Evolutionary conservation across 2,113 vertebrate genomes (phyloP).

Genomic region (Chionis minor): DNA sequence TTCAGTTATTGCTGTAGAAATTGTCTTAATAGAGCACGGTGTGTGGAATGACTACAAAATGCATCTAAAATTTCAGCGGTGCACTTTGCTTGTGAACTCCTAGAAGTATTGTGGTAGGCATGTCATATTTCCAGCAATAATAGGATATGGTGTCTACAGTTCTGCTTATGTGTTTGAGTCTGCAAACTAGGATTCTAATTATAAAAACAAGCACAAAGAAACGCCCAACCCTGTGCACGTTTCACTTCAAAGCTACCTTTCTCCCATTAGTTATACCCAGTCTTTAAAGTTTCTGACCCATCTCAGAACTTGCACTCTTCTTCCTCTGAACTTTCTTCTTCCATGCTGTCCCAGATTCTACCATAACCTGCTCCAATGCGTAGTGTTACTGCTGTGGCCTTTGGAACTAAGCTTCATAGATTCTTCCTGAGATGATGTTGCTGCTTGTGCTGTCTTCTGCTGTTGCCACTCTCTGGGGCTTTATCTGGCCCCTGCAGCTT

Average conservation of each 20-base stretch:
- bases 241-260: background rate
- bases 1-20: too few relatives aligned
- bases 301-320: background rate
- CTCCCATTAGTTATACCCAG: background rate
- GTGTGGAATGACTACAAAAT: too few relatives aligned
- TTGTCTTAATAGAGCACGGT: too few relatives aligned
- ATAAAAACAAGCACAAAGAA: background rate
- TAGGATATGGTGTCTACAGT: background rate
- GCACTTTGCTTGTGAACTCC: background rate
- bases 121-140: background rate
- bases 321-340: background rate
- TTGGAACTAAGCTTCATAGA: background rate
- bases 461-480: background rate
- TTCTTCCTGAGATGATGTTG: background rate
- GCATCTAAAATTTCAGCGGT: too few relatives aligned
- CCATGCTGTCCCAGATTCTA: background rate
- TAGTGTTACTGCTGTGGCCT: background rate
- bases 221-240: rapidly evolving
- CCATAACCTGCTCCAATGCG: rapidly evolving
- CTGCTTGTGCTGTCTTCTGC: background rate
- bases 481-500: background rate
- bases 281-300: background rate
- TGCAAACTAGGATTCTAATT: background rate
- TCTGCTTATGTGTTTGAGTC: background rate
- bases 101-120: background rate